Percentiles rank a stretch among this genome's conserved stretches.
Evolutionary conservation across 2,797 vertebrate genomes (phyloP).

Genomic region (Cyprinella venusta): DNA sequence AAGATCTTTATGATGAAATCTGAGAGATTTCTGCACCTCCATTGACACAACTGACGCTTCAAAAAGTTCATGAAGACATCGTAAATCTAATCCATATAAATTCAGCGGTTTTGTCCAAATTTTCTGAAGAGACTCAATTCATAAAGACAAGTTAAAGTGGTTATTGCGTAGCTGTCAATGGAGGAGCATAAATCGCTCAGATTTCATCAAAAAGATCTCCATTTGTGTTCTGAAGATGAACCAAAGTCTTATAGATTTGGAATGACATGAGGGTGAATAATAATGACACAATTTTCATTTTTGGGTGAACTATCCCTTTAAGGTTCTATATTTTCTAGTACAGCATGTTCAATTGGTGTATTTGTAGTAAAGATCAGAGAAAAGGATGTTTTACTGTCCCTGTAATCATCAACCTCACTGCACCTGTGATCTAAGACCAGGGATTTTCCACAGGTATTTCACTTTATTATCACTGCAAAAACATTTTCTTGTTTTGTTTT

Average conservation of each 20-base stretch:
- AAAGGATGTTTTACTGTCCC: slow-evolving; percentile 27
- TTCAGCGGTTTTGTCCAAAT: not conserved
- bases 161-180: not conserved
- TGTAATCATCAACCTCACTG: slow-evolving; percentile 20
- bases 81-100: not conserved
- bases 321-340: not conserved
- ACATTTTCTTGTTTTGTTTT: not conserved
- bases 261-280: too few species aligned
- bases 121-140: not conserved
- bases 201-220: not conserved
- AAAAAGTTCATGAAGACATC: not conserved
- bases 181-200: not conserved
- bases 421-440: slow-evolving; percentile 30
- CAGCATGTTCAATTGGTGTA: not conserved
- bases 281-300: not conserved
- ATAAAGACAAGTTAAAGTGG: not conserved
- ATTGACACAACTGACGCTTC: not conserved
- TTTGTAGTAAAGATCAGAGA: slow-evolving; percentile 23
- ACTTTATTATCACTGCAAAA: not conserved
- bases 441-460: slow-evolving; percentile 20
- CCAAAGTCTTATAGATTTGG: not conserved
- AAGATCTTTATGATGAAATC: not conserved
- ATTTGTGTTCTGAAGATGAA: not conserved
- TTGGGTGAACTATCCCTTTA: not conserved
- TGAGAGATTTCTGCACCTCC: not conserved